Base-by-base conservation (phyloP, 2,888 invertebrate species). In the Lumbricus terrestris region DNA sequence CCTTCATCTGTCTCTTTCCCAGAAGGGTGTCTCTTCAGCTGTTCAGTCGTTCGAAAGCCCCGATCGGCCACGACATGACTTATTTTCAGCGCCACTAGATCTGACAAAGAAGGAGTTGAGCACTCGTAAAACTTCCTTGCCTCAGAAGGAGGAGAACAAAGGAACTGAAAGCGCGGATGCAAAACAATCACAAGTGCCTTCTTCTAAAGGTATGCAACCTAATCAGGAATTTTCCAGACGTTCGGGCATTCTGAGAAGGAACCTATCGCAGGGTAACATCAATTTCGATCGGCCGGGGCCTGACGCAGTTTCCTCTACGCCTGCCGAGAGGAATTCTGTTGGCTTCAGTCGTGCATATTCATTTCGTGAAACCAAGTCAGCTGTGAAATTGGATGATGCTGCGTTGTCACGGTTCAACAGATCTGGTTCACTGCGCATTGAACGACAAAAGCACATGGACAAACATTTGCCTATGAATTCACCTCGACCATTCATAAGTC, bases 61-160 rank as follows among this genome's bases (percentile, higher is more conserved):
- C 20, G 37, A 37, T 85, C 85, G 85, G 37, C 85, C 34, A 35
- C 85, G 85, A 35, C 34, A 13, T 20, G 85, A 85, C 35, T 37
- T 85, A 37, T 34, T 85, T 23, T 35, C 85, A 34, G 23, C 85
- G 34, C 85, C 85, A 23, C 85, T 85, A 18, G 85, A 85, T 85
- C 85, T 85, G 13, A 85, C 85, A 13, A 34, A 85, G 85, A 85
- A 85, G 85, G 85, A 85, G 85, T 23, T 85, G 85, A 85, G 35
- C 35, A 85, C 85, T 85, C 29, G 85, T 35, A 85, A 85, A 11
- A 33, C 85, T 37, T 34, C 1, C 85, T 85, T 33, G 15, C 85
- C 85, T 85, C 34, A 35, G 85, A 85, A 37, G 37, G 85, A 85
- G 16, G 37, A 85, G 6, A 34, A 34, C 11, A 85, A 23, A 85